Conservation (phyloP, 2,888 invertebrate species). For the Tenthredo livida region DNA sequence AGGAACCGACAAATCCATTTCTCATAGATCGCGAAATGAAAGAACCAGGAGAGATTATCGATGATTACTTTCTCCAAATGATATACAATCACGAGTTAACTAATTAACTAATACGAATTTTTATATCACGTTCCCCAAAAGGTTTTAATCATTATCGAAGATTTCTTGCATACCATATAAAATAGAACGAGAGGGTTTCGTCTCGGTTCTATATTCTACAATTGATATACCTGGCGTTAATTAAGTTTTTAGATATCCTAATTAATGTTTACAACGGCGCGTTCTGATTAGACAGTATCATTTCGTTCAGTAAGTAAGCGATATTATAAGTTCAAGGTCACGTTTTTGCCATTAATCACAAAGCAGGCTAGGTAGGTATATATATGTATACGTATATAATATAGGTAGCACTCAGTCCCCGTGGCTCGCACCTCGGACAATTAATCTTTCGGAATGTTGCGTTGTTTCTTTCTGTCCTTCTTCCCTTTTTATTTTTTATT, state of each 20-base stretch:
- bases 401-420: constrained; percentile 30
- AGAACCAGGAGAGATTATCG: no score
- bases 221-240: no score
- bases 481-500: background rate
- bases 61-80: no score
- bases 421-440: constrained; percentile 23
- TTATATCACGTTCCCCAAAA: no score
- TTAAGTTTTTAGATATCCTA: background rate
- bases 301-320: background rate
- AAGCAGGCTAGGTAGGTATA: background rate
- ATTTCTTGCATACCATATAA: no score
- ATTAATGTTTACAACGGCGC: background rate
- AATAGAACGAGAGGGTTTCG: no score
- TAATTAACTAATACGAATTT: no score
- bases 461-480: background rate
- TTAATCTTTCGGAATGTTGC: constrained; percentile 32
- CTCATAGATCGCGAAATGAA: no score
- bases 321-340: constrained; percentile 30
- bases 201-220: no score
- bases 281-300: background rate
- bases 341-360: constrained; percentile 39
- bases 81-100: no score
- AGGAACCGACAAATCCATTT: no score
- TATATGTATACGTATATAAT: background rate
- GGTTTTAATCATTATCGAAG: no score